Conservation (phyloP, 2,113 vertebrate genomes). For the Rhinoptilus africanus region DNA sequence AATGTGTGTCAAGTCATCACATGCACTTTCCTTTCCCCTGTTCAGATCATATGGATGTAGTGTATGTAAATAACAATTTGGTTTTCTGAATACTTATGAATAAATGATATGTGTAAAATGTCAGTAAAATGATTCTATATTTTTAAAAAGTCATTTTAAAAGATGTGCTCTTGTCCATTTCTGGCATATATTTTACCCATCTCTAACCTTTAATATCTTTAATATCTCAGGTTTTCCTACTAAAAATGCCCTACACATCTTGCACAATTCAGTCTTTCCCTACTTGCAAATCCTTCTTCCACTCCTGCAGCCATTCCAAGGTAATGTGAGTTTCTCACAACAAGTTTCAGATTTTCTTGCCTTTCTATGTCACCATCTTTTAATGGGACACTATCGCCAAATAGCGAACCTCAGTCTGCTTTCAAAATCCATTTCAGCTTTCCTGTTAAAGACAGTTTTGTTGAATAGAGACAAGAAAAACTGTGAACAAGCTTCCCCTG, state of each 20-base stretch:
- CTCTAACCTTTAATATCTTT: background rate
- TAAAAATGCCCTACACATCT: background rate
- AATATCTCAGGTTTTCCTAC: background rate
- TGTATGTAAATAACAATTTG: rapidly evolving
- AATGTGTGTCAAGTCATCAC: rapidly evolving
- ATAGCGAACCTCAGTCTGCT: background rate
- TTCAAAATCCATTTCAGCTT: background rate
- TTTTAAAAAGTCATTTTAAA: background rate
- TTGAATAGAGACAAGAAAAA: background rate
- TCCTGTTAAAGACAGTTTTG: background rate
- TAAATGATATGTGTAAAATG: background rate
- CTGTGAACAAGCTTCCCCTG: background rate
- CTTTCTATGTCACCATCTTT: background rate
- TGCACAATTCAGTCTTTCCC: background rate
- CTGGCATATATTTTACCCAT: background rate
- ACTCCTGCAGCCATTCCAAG: background rate
- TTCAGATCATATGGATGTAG: background rate
- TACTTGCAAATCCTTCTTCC: background rate
- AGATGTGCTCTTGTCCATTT: background rate
- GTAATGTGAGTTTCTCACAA: background rate
- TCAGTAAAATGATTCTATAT: rapidly evolving
- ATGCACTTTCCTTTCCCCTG: background rate
- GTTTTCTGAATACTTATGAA: background rate
- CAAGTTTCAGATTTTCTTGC: background rate
- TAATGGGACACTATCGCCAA: background rate